Evolutionary conservation across 2,797 vertebrate genomes (phyloP).

Genomic region (Streptopelia turtur): DNA sequence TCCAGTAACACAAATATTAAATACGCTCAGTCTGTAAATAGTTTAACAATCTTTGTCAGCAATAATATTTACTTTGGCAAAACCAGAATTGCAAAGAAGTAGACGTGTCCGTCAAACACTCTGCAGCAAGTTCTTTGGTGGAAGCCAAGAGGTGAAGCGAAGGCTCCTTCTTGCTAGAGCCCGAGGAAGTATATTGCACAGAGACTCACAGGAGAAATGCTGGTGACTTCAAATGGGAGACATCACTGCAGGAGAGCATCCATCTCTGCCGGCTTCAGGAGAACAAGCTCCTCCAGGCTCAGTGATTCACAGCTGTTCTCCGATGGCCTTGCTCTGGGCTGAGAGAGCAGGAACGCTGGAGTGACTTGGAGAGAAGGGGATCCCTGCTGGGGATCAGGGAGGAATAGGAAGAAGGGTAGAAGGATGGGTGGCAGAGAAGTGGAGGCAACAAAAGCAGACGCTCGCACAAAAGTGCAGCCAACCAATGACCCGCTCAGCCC

Average conservation of each 20-base stretch:
- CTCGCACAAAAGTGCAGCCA: background rate
- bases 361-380: background rate
- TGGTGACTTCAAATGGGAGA: constrained; percentile 21
- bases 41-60: constrained; percentile 67
- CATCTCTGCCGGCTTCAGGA: background rate
- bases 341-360: background rate
- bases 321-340: background rate
- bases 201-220: constrained; percentile 20
- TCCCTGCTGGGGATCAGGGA: background rate
- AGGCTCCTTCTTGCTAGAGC: constrained; percentile 34
- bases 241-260: constrained; percentile 35
- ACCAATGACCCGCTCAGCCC: background rate
- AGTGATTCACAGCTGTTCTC: constrained; percentile 71
- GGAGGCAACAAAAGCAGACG: background rate
- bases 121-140: constrained; percentile 48
- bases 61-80: constrained; percentile 65
- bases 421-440: background rate
- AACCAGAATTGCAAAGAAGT: constrained; percentile 7
- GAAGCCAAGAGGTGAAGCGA: constrained; percentile 44
- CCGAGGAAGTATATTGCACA: constrained; percentile 55
- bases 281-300: constrained; percentile 65
- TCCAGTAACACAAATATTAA: constrained; percentile 73
- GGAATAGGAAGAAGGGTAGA: background rate
- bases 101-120: background rate
- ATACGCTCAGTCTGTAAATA: constrained; percentile 65